phyloP scores from a whole-genome alignment of 2,113 vertebrate genomes.

The Melanocharis versteri region DNA sequence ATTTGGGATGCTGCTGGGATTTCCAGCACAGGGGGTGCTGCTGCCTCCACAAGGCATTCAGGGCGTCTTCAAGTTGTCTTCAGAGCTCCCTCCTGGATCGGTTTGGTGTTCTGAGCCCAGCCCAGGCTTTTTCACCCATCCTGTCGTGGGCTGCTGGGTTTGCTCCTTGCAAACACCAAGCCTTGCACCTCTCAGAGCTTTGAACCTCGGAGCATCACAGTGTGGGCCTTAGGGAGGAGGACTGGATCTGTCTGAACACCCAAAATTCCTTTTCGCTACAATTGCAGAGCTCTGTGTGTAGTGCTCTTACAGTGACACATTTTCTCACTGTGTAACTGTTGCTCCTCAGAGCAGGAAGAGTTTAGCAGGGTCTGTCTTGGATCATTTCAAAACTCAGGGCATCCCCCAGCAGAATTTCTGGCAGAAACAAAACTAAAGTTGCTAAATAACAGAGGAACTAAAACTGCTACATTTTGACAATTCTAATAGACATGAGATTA shows the following conservation, averaged over 20 bases:
- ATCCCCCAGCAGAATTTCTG: neutral
- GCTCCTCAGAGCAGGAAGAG: neutral
- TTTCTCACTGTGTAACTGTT: neutral
- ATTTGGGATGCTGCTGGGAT: neutral
- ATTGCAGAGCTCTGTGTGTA: neutral
- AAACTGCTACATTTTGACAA: neutral
- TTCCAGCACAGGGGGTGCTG: neutral
- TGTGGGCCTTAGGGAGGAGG: neutral
- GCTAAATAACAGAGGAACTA: neutral
- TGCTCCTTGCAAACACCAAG: neutral
- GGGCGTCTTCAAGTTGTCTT: neutral
- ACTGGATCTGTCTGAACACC: neutral
- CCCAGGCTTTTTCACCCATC: neutral
- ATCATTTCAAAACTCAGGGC: neutral
- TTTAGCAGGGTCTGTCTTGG: neutral
- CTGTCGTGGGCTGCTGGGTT: neutral
- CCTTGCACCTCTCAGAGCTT: neutral
- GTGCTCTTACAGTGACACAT: neutral
- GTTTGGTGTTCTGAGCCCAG: neutral
- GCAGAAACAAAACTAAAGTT: neutral
- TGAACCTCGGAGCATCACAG: neutral
- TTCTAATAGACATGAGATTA: neutral
- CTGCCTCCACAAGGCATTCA: neutral
- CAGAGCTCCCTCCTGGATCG: neutral
- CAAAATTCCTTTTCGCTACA: neutral